phyloP scores from a whole-genome alignment of 1,140 invertebrate genomes.

The Eriocheir sinensis region DNA sequence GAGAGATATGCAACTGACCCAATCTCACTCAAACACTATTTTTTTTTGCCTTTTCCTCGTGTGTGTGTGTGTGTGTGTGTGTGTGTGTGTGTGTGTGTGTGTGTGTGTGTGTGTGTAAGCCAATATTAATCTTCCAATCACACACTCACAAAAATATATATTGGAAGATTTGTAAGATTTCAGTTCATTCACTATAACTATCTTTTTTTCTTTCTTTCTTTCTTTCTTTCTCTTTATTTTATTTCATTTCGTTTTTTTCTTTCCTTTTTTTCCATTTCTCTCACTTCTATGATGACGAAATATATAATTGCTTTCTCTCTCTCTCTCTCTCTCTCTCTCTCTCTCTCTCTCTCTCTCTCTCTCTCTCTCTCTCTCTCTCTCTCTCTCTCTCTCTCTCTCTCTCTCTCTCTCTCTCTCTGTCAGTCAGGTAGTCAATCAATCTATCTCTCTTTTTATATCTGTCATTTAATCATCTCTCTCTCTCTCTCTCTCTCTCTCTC shows the following conservation, averaged over 20 bases:
- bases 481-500: background rate
- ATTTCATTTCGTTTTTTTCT: background rate
- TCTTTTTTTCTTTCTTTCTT: background rate
- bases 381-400: conserved; percentile 25
- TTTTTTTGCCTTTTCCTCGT: too few species aligned
- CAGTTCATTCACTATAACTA: background rate
- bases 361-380: background rate
- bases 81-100: too few species aligned
- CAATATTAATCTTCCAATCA: background rate
- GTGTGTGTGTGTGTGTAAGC: too few species aligned
- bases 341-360: conserved; percentile 29
- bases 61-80: too few species aligned
- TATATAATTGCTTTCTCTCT: background rate
- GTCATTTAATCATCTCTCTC: background rate
- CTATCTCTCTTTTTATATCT: background rate
- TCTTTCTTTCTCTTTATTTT: background rate
- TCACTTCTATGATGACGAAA: background rate
- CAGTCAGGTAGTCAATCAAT: background rate
- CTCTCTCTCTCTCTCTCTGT: background rate
- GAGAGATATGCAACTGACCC: too few species aligned
- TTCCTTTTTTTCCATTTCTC: background rate
- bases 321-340: conserved; percentile 1
- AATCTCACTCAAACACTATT: too few species aligned
- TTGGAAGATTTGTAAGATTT: background rate
- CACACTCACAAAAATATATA: background rate